These are phyloP conservation scores for Drosophila baimaii DNA, from an alignment of 1,140 invertebrate genomes.

Conservation along the genomic window DNA sequence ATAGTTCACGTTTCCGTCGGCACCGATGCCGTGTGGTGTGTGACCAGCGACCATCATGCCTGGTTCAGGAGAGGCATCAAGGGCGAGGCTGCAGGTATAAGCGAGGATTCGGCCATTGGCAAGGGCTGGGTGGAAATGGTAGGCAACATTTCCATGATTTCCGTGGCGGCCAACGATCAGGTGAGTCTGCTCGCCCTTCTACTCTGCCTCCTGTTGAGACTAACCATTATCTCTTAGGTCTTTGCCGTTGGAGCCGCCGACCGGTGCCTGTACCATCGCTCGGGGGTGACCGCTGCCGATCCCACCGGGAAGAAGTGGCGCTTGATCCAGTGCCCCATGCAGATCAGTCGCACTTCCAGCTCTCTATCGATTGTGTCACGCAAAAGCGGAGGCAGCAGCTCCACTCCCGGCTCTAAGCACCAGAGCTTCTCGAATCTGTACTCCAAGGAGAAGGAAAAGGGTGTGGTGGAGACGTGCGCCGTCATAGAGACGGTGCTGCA, in stretches of 20 bases:
- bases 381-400: slow-evolving; percentile 85
- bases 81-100: slow-evolving; percentile 88
- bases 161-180: slow-evolving; percentile 94
- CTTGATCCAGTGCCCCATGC: slow-evolving; percentile 89
- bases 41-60: slow-evolving; percentile 92
- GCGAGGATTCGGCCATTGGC: slow-evolving; percentile 89
- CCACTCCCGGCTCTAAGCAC: slow-evolving; percentile 82
- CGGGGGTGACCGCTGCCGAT: slow-evolving; percentile 90
- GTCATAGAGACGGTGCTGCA: slow-evolving; percentile 86
- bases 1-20: slow-evolving; percentile 93
- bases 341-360: slow-evolving; percentile 91
- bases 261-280: slow-evolving; percentile 91
- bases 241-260: slow-evolving; percentile 88
- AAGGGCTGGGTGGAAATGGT: slow-evolving; percentile 94
- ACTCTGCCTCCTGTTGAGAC: slow-evolving; percentile 84
- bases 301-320: slow-evolving; percentile 95
- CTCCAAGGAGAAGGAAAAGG: slow-evolving; percentile 81
- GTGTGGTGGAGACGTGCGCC: slow-evolving; percentile 75
- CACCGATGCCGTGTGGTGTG: slow-evolving; percentile 93
- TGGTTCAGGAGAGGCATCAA: slow-evolving; percentile 95
- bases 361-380: slow-evolving; percentile 85
- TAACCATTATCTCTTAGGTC: slow-evolving; percentile 79
- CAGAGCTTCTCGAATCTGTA: slow-evolving; percentile 83
- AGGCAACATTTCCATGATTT: slow-evolving; percentile 92
- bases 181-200: slow-evolving; percentile 74